Evolutionary conservation across 2,888 invertebrate species (phyloP).

Genomic region (Drosophila tripunctata): DNA sequence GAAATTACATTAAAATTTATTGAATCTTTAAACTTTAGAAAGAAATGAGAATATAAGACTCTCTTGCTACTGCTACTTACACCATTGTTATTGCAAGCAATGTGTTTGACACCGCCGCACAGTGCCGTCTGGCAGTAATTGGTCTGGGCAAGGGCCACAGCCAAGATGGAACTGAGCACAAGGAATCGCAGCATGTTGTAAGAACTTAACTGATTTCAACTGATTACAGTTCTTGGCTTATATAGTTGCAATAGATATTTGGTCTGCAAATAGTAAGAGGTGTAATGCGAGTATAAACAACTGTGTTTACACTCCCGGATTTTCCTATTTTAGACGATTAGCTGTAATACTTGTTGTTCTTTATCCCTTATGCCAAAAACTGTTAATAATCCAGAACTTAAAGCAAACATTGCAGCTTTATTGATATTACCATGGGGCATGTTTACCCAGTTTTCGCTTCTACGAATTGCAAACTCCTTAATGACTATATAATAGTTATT

Average conservation of each 20-base stretch:
- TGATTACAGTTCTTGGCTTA: neutral
- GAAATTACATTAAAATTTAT: too few species aligned
- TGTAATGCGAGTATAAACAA: conserved; percentile 7
- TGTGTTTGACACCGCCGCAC: conserved; percentile 27
- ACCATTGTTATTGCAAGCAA: conserved; percentile 46
- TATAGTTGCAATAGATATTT: conserved; percentile 12
- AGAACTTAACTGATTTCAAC: conserved; percentile 16
- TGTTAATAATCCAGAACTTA: neutral
- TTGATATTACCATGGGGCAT: neutral
- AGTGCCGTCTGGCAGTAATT: conserved; percentile 39
- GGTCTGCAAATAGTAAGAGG: neutral
- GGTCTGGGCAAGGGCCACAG: conserved; percentile 13
- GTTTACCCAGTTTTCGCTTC: neutral
- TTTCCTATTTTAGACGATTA: neutral
- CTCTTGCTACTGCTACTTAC: conserved; percentile 39
- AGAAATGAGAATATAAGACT: too few species aligned
- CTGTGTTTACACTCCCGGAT: conserved; percentile 21
- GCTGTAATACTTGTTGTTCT: too few species aligned
- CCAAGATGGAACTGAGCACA: conserved; percentile 13
- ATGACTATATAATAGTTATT: neutral
- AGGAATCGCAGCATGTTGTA: conserved; percentile 35
- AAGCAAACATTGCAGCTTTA: neutral
- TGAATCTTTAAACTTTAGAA: too few species aligned
- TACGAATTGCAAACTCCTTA: neutral
- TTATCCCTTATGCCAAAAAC: neutral